Evolutionary conservation across 2,797 vertebrate genomes (phyloP).

Genomic region (Cryptoblepharus egeriae): DNA sequence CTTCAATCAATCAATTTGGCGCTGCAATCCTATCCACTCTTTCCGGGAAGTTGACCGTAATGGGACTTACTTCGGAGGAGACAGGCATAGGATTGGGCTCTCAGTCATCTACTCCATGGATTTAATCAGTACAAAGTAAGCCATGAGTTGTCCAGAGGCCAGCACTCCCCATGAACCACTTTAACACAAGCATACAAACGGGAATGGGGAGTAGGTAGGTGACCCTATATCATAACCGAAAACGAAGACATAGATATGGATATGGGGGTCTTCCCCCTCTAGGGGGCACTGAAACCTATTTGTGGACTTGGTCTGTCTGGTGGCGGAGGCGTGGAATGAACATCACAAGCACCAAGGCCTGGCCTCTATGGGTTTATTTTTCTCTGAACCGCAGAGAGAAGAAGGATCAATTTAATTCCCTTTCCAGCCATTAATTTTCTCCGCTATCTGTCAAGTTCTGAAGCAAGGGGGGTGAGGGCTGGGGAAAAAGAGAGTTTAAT

Average conservation of each 20-base stretch:
- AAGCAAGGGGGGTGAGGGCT: background rate
- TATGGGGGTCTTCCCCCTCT: slow-evolving; percentile 17
- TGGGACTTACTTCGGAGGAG: too few species aligned
- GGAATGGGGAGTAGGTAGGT: too few species aligned
- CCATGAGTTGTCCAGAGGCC: background rate
- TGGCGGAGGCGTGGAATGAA: background rate
- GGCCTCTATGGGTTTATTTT: slow-evolving; percentile 7
- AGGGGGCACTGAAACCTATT: slow-evolving; percentile 18
- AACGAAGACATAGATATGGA: too few species aligned
- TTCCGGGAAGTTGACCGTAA: too few species aligned
- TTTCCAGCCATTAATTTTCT: slow-evolving; percentile 47
- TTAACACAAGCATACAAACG: background rate
- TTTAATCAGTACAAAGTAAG: background rate
- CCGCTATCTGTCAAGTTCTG: slow-evolving; percentile 41
- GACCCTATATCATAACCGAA: too few species aligned
- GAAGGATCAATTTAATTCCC: slow-evolving; percentile 40
- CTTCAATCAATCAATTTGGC: background rate
- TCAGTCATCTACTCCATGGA: background rate
- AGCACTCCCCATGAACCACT: background rate
- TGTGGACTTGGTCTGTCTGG: background rate
- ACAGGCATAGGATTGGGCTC: too few species aligned
- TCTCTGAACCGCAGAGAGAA: background rate
- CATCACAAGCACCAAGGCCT: background rate
- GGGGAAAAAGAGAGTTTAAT: slow-evolving; percentile 27
- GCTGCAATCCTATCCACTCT: too few species aligned